Conservation (phyloP, 2,113 vertebrate genomes). For the Hassar affinis region DNA sequence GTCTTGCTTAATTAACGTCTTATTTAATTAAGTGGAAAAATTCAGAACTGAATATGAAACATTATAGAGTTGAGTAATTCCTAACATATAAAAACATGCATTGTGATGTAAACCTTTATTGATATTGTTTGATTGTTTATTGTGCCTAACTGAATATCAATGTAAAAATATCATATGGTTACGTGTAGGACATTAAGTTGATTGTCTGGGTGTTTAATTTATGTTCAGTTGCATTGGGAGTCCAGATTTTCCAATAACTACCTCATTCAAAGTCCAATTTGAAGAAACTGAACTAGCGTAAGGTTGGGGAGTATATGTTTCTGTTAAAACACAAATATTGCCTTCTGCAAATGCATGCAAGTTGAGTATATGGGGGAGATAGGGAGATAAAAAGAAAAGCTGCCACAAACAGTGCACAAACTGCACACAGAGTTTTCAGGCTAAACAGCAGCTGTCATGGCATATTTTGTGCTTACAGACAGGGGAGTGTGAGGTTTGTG, state of each 20-base stretch:
- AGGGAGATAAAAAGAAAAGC: neutral
- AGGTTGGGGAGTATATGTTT: neutral
- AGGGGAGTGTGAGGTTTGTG: neutral
- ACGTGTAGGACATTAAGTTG: neutral
- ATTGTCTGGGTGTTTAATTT: neutral
- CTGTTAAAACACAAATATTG: neutral
- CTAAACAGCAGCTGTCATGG: constrained; percentile 22
- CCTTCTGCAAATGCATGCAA: neutral
- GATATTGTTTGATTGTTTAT: no score
- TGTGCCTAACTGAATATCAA: neutral
- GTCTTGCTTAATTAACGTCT: neutral
- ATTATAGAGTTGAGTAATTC: neutral
- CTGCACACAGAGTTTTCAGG: neutral
- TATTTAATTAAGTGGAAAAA: neutral
- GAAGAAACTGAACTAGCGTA: neutral
- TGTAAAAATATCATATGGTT: neutral
- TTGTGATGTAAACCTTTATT: neutral
- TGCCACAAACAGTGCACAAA: neutral
- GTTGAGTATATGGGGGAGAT: neutral
- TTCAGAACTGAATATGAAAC: neutral
- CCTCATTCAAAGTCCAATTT: neutral
- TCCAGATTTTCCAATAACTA: neutral
- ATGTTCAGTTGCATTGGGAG: neutral
- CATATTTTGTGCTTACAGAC: neutral
- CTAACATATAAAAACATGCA: no score